A percentile compares a stretch with the other conserved stretches of the same genome.
phyloP scores from a whole-genome alignment of 1,140 invertebrate genomes.

The Vollenhovia emeryi region DNA sequence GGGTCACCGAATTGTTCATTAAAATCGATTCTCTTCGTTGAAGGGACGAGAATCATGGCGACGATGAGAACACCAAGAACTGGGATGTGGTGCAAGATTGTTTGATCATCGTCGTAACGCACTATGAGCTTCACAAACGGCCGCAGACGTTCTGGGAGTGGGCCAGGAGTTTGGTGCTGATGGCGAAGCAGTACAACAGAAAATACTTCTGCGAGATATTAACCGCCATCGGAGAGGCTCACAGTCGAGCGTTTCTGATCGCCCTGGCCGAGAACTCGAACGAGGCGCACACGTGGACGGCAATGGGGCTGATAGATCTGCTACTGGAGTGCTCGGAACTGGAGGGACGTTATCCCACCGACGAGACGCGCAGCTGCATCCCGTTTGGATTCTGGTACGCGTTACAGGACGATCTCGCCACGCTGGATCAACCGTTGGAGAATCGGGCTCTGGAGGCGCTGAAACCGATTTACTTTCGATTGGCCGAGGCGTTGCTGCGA shows the following conservation, averaged over 20 bases:
- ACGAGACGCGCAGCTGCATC: constrained; percentile 90
- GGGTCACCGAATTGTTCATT: not conserved
- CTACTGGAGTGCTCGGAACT: constrained; percentile 90
- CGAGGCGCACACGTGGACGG: constrained; percentile 80
- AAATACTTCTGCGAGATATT: constrained; percentile 79
- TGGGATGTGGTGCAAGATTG: constrained; percentile 81
- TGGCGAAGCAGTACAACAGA: constrained; percentile 74
- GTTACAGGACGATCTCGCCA: constrained; percentile 91
- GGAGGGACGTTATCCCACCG: constrained; percentile 68
- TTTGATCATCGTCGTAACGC: constrained; percentile 76
- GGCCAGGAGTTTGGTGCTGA: constrained; percentile 74
- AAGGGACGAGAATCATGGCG: constrained; percentile 57
- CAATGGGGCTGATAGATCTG: constrained; percentile 86
- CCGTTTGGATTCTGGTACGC: constrained; percentile 97
- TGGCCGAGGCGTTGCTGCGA: constrained; percentile 88
- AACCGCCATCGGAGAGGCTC: constrained; percentile 80
- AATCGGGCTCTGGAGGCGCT: constrained; percentile 85
- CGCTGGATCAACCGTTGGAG: constrained; percentile 85
- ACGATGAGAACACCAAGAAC: constrained; percentile 69
- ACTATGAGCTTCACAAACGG: constrained; percentile 70
- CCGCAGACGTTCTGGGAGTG: constrained; percentile 81
- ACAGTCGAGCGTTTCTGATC: constrained; percentile 78
- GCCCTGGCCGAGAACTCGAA: constrained; percentile 80
- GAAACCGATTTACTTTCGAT: constrained; percentile 88
- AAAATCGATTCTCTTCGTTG: constrained; percentile 32